These are phyloP conservation scores for Drosophila affinis DNA, from an alignment of 2,888 invertebrate species.

Conservation along the genomic window DNA sequence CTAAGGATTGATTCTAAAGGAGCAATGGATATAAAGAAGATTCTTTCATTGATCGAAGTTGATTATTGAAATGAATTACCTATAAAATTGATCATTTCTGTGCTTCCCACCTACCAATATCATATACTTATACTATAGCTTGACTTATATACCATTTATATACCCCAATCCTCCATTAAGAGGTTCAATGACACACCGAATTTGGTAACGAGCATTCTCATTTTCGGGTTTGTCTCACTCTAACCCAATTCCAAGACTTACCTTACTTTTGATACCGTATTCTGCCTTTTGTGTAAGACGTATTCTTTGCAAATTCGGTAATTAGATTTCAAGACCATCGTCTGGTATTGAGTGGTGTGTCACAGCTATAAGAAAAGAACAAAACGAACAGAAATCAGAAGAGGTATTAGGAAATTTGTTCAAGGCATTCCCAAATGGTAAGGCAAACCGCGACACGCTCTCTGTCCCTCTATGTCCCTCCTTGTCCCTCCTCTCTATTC, in stretches of 20 bases:
- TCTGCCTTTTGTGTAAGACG: constrained; percentile 2
- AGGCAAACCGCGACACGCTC: neutral
- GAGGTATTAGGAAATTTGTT: neutral
- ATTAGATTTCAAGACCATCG: constrained; percentile 9
- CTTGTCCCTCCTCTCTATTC: neutral
- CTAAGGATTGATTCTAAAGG: too few species aligned
- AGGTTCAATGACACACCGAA: constrained; percentile 22
- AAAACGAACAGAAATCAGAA: neutral
- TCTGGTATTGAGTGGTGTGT: too few species aligned
- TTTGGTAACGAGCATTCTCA: constrained; percentile 8
- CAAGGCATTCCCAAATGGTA: neutral
- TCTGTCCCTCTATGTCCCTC: neutral
- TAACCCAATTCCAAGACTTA: constrained; percentile 20
- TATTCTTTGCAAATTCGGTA: constrained; percentile 2
- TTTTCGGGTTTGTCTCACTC: neutral
- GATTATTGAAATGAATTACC: too few species aligned
- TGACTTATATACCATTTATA: too few species aligned
- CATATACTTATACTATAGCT: too few species aligned
- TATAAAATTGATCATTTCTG: too few species aligned
- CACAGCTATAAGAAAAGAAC: neutral
- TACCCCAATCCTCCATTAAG: neutral
- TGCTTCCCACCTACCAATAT: too few species aligned
- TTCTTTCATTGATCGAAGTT: too few species aligned
- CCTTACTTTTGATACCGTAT: neutral
- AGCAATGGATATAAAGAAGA: too few species aligned